Percentiles rank a stretch among this genome's conserved stretches.
These are phyloP conservation scores for Perccottus glenii DNA, from an alignment of 2,113 vertebrate genomes.

Conservation along the genomic window DNA sequence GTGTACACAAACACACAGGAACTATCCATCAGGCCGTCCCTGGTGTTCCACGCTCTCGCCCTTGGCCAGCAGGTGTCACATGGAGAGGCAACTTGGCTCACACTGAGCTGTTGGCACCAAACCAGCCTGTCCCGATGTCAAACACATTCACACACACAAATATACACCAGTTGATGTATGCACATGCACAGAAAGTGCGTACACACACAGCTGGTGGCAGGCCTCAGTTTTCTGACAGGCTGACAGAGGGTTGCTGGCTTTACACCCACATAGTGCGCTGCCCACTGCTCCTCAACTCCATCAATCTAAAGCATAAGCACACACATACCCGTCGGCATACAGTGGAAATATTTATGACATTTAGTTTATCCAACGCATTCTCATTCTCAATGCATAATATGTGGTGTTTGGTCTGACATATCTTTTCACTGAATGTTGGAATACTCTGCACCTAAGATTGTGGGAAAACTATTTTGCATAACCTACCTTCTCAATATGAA, in stretches of 20 bases:
- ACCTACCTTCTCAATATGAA: no score
- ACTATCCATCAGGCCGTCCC: slow-evolving; percentile 53
- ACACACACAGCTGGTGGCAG: slow-evolving; percentile 60
- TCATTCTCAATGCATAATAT: not conserved
- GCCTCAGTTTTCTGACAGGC: slow-evolving; percentile 67
- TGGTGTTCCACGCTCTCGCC: slow-evolving; percentile 51
- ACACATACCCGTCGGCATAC: slow-evolving; percentile 16
- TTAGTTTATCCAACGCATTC: not conserved
- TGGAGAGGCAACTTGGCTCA: slow-evolving; percentile 61
- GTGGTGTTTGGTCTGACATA: slow-evolving; percentile 5
- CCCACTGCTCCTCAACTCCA: slow-evolving; percentile 56
- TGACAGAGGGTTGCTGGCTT: slow-evolving; percentile 70
- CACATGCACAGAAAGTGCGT: slow-evolving; percentile 34
- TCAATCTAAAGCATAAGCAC: slow-evolving; percentile 61
- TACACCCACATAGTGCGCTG: slow-evolving; percentile 57
- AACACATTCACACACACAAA: slow-evolving; percentile 48
- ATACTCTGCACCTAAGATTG: no score
- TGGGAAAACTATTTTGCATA: no score
- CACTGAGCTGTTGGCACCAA: slow-evolving; percentile 50
- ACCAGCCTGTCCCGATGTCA: slow-evolving; percentile 57
- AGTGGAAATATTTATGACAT: slow-evolving; percentile 3
- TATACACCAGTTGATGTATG: slow-evolving; percentile 32
- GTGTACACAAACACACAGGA: slow-evolving; percentile 41
- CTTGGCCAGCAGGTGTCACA: slow-evolving; percentile 75
- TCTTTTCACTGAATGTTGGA: not conserved